Percentiles rank a stretch among this genome's conserved stretches.
These are phyloP conservation scores for Catharus fuscescens DNA, from an alignment of 2,113 vertebrate species.

Conservation along the genomic window DNA sequence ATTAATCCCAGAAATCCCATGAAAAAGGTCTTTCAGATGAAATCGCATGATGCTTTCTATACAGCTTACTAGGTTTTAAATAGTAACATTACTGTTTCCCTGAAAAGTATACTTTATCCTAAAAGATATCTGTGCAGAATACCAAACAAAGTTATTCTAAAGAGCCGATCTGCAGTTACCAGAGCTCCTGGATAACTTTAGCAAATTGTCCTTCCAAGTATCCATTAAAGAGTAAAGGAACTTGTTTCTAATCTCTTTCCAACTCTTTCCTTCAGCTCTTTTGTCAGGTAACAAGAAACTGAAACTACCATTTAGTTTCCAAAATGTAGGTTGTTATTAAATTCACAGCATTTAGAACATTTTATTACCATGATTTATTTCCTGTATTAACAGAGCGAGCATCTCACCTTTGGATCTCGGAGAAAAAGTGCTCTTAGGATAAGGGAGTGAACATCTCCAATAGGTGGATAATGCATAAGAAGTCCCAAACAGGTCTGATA, in stretches of 20 bases:
- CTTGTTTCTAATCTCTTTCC: not conserved
- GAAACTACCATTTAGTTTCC: not conserved
- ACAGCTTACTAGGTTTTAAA: not conserved
- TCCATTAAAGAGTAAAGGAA: not conserved
- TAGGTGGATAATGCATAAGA: conserved; percentile 95
- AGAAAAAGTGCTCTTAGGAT: conserved; percentile 96
- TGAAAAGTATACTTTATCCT: not conserved
- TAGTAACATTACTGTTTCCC: not conserved
- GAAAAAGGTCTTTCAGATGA: not conserved
- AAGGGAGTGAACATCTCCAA: conserved; percentile 92
- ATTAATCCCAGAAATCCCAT: not conserved
- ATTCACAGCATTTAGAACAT: not conserved
- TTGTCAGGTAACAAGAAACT: not conserved
- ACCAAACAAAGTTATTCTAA: not conserved
- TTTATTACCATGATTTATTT: not conserved
- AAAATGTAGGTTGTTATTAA: not conserved
- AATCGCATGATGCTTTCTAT: not conserved
- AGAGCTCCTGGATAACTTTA: not conserved
- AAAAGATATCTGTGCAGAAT: not conserved
- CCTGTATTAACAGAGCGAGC: not conserved
- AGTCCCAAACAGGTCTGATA: conserved; percentile 98
- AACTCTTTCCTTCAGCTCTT: not conserved
- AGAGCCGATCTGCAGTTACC: not conserved
- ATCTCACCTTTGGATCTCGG: conserved; percentile 94
- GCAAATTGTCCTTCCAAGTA: not conserved